A percentile compares a stretch with the other conserved stretches of the same genome.
These are phyloP conservation scores for Tenebrosternarchus preto DNA, from an alignment of 2,113 vertebrate genomes.

Conservation along the genomic window DNA sequence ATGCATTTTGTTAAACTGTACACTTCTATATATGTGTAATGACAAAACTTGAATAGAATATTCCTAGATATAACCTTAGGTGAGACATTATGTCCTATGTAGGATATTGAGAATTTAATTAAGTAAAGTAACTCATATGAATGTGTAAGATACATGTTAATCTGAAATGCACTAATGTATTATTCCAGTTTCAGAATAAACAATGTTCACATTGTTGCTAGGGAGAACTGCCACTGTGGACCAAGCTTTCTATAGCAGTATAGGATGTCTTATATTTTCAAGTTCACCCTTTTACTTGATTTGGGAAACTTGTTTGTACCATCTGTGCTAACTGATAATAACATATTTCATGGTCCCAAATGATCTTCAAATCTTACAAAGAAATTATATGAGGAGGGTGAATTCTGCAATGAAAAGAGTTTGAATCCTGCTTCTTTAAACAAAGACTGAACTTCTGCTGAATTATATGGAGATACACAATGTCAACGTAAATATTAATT, in stretches of 20 bases:
- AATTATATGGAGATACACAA: conserved; percentile 20
- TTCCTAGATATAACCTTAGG: too few species aligned
- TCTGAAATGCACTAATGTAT: too few species aligned
- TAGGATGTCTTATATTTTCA: too few species aligned
- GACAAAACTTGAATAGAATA: too few species aligned
- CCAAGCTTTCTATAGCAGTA: too few species aligned
- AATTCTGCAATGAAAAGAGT: conserved; percentile 16
- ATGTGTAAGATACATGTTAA: too few species aligned
- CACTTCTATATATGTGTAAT: too few species aligned
- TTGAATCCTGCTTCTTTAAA: conserved; percentile 2
- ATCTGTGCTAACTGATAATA: conserved; percentile 17
- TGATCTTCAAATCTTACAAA: not conserved
- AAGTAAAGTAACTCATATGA: not conserved
- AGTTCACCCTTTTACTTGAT: conserved; percentile 2
- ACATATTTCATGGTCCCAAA: not conserved
- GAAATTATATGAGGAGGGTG: conserved; percentile 23
- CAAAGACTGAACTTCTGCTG: conserved; percentile 5
- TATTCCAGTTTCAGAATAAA: too few species aligned
- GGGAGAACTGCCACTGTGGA: too few species aligned
- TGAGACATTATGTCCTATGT: not conserved
- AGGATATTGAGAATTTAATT: not conserved
- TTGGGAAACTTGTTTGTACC: conserved; percentile 14
- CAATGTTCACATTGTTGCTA: too few species aligned
- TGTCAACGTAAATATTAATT: conserved; percentile 35
- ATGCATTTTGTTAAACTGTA: too few species aligned